Conservation (phyloP, 2,113 vertebrate species). For the Urocynchramus pylzowi region DNA sequence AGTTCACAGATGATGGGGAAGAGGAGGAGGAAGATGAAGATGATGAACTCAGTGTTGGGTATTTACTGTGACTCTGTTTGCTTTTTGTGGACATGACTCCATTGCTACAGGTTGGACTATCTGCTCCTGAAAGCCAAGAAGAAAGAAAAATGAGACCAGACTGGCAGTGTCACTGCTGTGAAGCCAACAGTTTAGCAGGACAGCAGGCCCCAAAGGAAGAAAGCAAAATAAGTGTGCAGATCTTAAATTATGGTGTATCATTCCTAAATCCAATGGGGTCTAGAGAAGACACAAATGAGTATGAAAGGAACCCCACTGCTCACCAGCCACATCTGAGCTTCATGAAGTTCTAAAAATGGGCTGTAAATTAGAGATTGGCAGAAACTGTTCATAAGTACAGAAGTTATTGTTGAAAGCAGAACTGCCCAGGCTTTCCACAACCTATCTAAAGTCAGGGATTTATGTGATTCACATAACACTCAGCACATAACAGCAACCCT, state of each 20-base stretch:
- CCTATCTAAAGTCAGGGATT: neutral
- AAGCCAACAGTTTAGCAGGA: neutral
- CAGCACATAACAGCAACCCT: neutral
- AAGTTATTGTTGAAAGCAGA: neutral
- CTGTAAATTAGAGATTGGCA: neutral
- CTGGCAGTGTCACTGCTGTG: neutral
- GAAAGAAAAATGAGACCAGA: slow-evolving; percentile 1
- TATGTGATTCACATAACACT: neutral
- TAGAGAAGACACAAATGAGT: neutral
- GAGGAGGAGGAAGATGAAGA: slow-evolving; percentile 88
- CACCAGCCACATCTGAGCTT: neutral
- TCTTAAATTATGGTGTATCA: neutral
- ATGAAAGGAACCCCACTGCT: neutral
- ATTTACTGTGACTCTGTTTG: slow-evolving; percentile 91
- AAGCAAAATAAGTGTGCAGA: neutral
- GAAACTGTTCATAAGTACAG: neutral
- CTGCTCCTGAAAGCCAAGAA: slow-evolving; percentile 79
- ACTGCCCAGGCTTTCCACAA: neutral
- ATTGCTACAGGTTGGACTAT: slow-evolving; percentile 97
- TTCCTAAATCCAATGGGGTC: neutral
- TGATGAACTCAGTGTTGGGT: slow-evolving; percentile 87
- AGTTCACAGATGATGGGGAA: slow-evolving; percentile 95
- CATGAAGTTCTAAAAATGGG: neutral
- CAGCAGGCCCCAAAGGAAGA: neutral
- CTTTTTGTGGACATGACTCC: slow-evolving; percentile 86